These are phyloP conservation scores for Coracopsis vasa DNA, from an alignment of 2,113 vertebrate genomes.

Conservation along the genomic window DNA sequence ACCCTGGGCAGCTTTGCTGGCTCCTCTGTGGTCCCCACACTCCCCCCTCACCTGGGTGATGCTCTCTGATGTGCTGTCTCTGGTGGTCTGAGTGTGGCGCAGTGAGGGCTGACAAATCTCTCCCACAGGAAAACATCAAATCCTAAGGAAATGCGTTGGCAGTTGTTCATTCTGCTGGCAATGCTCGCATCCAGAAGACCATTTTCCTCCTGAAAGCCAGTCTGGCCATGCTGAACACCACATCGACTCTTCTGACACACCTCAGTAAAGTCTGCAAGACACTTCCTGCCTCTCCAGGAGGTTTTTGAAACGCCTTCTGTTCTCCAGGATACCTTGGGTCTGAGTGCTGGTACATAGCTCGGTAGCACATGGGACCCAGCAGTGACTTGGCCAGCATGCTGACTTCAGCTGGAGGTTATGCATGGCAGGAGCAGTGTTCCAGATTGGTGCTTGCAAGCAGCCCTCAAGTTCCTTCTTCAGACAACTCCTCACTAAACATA, in stretches of 20 bases:
- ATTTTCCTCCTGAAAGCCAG: background rate
- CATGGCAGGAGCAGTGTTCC: background rate
- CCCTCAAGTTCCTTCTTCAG: background rate
- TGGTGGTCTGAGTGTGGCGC: background rate
- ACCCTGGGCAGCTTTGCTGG: background rate
- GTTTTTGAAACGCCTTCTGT: background rate
- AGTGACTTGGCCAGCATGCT: background rate
- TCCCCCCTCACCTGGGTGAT: fast-evolving
- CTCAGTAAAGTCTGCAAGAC: background rate
- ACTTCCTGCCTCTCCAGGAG: background rate
- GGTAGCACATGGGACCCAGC: background rate
- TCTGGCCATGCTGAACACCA: background rate
- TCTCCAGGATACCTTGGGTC: background rate
- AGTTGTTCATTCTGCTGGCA: background rate
- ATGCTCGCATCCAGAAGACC: background rate
- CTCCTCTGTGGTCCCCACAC: fast-evolving
- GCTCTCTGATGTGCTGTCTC: background rate
- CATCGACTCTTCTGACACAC: background rate
- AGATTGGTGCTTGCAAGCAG: background rate
- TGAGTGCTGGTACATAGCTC: background rate
- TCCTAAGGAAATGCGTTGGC: background rate
- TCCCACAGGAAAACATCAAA: background rate
- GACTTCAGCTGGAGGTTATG: fast-evolving
- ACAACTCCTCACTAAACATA: background rate
- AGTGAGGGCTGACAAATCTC: background rate